These are phyloP conservation scores for Zoanthus gigantus DNA, from an alignment of 92 coral and sea anemone species.

Conservation along the genomic window DNA sequence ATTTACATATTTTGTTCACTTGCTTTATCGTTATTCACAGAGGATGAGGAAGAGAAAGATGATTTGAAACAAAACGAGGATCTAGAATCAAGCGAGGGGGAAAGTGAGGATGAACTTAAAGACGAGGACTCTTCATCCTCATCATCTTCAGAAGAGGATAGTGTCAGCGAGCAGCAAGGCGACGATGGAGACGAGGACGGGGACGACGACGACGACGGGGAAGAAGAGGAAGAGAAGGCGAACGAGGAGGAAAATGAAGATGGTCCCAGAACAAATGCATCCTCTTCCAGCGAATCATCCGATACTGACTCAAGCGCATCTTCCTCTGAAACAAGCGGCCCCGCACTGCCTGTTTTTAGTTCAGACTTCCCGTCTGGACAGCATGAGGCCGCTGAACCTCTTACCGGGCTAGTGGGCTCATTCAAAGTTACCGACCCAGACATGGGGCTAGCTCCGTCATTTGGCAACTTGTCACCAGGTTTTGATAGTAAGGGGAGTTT, in stretches of 20 bases:
- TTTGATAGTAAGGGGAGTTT: conserved; percentile 65
- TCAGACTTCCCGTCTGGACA: conserved; percentile 2
- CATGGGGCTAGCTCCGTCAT: conserved; percentile 70
- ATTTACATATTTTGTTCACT: too few species aligned
- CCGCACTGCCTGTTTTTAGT: conserved; percentile 7
- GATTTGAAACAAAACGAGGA: conserved; percentile 5
- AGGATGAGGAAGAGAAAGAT: conserved; percentile 13
- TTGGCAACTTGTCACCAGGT: conserved; percentile 75
- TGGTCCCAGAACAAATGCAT: neutral
- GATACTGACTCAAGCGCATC: conserved; percentile 43
- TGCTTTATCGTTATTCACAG: neutral
- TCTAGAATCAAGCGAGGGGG: conserved; percentile 13
- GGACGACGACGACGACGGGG: conserved; percentile 25
- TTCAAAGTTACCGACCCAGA: conserved; percentile 63
- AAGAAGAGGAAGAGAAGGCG: conserved; percentile 14
- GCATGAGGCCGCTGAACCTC: neutral
- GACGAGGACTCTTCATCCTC: conserved; percentile 73
- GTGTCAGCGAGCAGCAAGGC: conserved; percentile 68
- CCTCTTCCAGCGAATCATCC: conserved; percentile 21
- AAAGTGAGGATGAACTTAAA: conserved; percentile 33
- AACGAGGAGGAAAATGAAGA: conserved; percentile 45
- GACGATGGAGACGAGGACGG: conserved; percentile 55
- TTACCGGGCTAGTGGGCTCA: conserved; percentile 31
- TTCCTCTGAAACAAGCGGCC: conserved; percentile 42
- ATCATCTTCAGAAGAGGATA: conserved; percentile 84